phyloP scores from a whole-genome alignment of 2,797 vertebrate genomes.

The Acridotheres tristis region DNA sequence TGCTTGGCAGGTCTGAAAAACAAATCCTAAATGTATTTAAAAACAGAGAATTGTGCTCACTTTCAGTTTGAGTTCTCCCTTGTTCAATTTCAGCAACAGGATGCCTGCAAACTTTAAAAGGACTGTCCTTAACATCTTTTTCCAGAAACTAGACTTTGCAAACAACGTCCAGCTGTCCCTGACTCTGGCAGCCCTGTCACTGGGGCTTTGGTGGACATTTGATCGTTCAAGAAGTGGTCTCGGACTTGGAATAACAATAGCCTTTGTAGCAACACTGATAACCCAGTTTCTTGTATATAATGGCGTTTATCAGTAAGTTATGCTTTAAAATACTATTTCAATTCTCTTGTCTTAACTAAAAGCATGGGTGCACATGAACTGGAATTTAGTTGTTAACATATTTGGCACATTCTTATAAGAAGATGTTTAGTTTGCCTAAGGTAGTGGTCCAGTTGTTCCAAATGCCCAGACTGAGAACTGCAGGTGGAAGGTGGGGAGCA shows the following conservation, averaged over 20 bases:
- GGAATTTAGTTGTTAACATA: not conserved
- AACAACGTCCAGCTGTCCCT: slow-evolving; percentile 96
- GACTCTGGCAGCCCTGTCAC: slow-evolving; percentile 91
- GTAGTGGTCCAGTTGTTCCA: not conserved
- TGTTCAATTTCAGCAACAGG: not conserved
- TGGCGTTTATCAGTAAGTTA: slow-evolving; percentile 94
- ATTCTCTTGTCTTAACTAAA: not conserved
- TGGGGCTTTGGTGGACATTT: slow-evolving; percentile 99
- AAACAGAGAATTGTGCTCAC: not conserved
- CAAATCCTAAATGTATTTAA: not conserved
- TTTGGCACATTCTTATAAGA: not conserved
- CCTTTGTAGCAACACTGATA: slow-evolving; percentile 93
- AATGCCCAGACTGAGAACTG: not conserved
- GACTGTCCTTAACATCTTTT: slow-evolving; percentile 81
- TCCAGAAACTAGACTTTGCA: slow-evolving; percentile 95
- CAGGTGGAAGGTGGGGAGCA: not conserved
- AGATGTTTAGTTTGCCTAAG: not conserved
- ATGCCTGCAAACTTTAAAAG: not conserved
- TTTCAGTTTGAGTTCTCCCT: not conserved
- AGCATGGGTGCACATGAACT: not conserved
- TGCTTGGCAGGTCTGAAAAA: not conserved
- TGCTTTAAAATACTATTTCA: not conserved
- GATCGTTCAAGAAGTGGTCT: slow-evolving; percentile 97
- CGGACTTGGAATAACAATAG: slow-evolving; percentile 95
- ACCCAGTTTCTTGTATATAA: slow-evolving; percentile 97